Percentiles rank a stretch among this genome's conserved stretches.
Conservation (phyloP, 2,888 invertebrate genomes). For the Aphrophora alni region DNA sequence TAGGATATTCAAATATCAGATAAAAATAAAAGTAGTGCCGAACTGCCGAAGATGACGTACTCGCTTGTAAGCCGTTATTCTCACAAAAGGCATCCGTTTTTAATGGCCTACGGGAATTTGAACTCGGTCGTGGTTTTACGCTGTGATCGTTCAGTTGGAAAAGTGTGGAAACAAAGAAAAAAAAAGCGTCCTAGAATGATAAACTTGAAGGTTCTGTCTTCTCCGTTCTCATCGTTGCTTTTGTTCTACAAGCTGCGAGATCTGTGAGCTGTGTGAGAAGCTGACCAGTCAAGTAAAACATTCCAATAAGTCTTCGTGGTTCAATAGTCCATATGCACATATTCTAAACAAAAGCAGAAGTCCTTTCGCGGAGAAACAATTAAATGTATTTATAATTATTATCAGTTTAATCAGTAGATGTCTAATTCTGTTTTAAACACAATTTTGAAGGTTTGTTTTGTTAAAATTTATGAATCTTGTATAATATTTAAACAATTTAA, state of each 20-base stretch:
- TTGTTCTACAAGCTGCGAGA: background rate
- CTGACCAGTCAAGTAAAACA: background rate
- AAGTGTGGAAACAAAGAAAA: slow-evolving; percentile 27
- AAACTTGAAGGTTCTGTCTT: background rate
- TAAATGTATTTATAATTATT: no score
- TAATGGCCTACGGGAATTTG: slow-evolving; percentile 37
- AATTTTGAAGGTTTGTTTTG: no score
- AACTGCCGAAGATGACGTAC: background rate
- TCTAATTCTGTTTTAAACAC: no score
- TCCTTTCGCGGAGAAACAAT: no score
- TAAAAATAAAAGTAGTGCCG: background rate
- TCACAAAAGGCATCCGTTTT: slow-evolving; percentile 34
- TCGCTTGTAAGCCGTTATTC: background rate
- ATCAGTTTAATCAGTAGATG: no score
- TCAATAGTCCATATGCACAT: background rate
- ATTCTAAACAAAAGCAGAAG: background rate
- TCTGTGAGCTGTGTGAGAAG: background rate
- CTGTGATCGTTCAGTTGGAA: slow-evolving; percentile 36
- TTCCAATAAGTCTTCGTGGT: background rate
- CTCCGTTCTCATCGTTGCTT: background rate
- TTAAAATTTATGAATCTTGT: no score
- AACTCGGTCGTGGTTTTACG: slow-evolving; percentile 34
- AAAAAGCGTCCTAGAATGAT: background rate
- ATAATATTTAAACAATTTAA: no score
- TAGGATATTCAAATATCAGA: no score